Percentiles rank a stretch among this genome's conserved stretches.
Evolutionary conservation across 2,797 vertebrate genomes (phyloP).

Genomic region (Oreortyx pictus): DNA sequence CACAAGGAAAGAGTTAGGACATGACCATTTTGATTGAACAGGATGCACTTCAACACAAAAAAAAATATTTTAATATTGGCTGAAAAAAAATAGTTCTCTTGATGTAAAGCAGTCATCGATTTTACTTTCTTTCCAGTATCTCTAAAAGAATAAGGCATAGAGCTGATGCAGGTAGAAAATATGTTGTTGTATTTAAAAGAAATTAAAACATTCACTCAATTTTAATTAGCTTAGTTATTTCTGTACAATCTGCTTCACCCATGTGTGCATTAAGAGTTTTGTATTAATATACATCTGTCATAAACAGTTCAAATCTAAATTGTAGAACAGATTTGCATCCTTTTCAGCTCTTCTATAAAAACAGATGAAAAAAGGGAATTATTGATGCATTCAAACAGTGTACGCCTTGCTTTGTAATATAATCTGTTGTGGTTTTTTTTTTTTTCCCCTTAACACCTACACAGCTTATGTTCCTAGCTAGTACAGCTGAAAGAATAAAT

Average conservation of each 20-base stretch:
- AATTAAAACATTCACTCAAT: conserved; percentile 51
- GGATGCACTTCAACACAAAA: background rate
- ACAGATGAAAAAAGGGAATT: conserved; percentile 52
- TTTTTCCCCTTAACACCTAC: conserved; percentile 68
- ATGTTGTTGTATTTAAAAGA: background rate
- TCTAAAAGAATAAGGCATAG: background rate
- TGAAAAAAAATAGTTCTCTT: background rate
- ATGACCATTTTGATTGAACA: background rate
- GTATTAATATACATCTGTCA: conserved; percentile 63
- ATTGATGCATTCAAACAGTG: conserved; percentile 63
- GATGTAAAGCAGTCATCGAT: background rate
- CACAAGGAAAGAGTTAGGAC: background rate
- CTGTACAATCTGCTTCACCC: conserved; percentile 9
- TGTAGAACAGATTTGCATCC: conserved; percentile 47
- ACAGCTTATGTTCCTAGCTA: conserved; percentile 73
- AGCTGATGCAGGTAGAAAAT: conserved; percentile 41
- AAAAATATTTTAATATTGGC: background rate
- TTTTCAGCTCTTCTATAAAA: conserved; percentile 29
- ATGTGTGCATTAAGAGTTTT: conserved; percentile 8
- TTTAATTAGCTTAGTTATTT: conserved; percentile 71
- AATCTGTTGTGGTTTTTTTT: conserved; percentile 49
- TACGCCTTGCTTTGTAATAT: conserved; percentile 67
- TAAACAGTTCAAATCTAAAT: conserved; percentile 6
- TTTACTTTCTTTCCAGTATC: background rate
- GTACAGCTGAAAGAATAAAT: conserved; percentile 67